Percentiles rank a stretch among this genome's conserved stretches.
Conservation (phyloP, 2,888 invertebrate genomes). For the Andrena flavipes region DNA sequence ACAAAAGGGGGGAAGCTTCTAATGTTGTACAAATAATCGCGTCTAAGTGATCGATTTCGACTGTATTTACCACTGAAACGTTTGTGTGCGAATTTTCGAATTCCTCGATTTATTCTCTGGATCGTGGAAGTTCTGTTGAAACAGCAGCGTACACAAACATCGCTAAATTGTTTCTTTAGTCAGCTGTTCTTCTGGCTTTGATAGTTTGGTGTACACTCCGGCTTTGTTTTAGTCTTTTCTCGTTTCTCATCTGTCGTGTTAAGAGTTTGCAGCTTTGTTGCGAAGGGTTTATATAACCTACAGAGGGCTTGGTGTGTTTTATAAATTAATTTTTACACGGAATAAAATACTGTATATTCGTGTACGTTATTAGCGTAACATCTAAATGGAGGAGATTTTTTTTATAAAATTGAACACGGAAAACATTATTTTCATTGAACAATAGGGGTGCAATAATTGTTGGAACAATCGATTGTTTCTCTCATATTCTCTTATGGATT, state of each 20-base stretch:
- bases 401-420: too few species aligned
- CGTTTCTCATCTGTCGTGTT: neutral
- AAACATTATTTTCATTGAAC: too few species aligned
- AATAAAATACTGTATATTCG: too few species aligned
- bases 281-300: too few species aligned
- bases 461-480: too few species aligned
- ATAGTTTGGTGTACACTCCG: neutral
- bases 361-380: too few species aligned
- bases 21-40: neutral
- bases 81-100: neutral
- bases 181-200: neutral
- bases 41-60: neutral
- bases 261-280: neutral
- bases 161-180: neutral
- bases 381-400: too few species aligned
- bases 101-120: neutral
- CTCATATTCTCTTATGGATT: too few species aligned
- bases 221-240: neutral
- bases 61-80: neutral
- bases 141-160: neutral
- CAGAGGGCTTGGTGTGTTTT: too few species aligned
- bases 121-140: neutral
- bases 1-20: neutral
- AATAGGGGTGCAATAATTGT: too few species aligned
- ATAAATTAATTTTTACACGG: too few species aligned